Evolutionary conservation across 2,113 vertebrate genomes (phyloP), one percentile per base, ranked within the genome.

Genomic region (Melanotaenia duboulayi): DNA sequence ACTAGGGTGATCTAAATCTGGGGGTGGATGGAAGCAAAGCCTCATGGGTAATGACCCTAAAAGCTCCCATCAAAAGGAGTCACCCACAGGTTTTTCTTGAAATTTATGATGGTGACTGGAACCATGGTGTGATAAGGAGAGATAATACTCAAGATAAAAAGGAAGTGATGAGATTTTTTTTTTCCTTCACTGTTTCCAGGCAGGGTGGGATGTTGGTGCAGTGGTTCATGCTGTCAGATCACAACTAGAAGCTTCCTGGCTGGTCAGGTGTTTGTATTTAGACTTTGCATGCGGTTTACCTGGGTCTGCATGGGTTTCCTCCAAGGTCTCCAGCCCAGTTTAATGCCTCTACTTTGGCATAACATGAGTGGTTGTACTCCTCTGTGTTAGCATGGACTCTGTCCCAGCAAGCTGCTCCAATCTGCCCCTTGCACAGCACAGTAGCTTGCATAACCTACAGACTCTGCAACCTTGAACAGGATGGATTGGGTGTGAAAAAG

Each of bases 21-120:
- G 13, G 25, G 51, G 76, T 61, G 65, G 62, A 71, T 61, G 19
- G 76, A 64, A 65, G 66, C 48, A 84, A 75, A 77, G 63, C 61
- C 79, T 82, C 58, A 50, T 82, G 74, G 84, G 82, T 82, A 87
- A 87, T 87, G 62, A 82, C 78, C 74, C 64, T 80, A 59, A 86
- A 79, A 84, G 80, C 65, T 50, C 67, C 65, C 59, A 78, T 84
- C 76, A 82, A 67, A 74, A 51, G 39, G 35, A 66, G 49, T 68
- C 64, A 72, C 60, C n/a, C 39, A 67, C 49, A 42, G 58, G 22
- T 56, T 64, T 68, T 71, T 48, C 17, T 35, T 57, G 61, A 66
- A 68, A 68, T 55, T 24, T 10, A 8, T 6, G 25, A n/a, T 23
- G 17, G 62, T 0, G 40, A 65, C 39, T 55, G 44, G 50, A 59